phyloP scores from a whole-genome alignment of 1,140 invertebrate species.

The Listronotus bonariensis region DNA sequence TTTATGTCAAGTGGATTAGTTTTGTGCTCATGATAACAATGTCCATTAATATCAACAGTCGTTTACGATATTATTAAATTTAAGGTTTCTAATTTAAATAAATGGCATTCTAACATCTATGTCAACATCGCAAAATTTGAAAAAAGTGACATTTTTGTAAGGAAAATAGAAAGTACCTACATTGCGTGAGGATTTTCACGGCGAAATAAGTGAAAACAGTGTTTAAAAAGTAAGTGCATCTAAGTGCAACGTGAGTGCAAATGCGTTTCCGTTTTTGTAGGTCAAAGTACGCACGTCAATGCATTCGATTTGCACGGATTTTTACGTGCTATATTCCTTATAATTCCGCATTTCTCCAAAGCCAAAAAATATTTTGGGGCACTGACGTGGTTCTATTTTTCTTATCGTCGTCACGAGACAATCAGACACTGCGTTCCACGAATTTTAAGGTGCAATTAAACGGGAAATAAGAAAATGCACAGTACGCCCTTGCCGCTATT shows the following conservation, averaged over 20 bases:
- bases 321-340: too few species aligned
- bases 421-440: too few species aligned
- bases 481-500: conserved; percentile 1
- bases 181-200: neutral
- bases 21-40: neutral
- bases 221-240: neutral
- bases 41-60: neutral
- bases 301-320: neutral
- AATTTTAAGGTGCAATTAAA: neutral
- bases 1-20: neutral
- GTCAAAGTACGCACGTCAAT: conserved; percentile 9
- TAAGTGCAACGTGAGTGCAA: neutral
- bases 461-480: neutral
- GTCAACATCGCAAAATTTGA: too few species aligned
- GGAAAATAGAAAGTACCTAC: neutral
- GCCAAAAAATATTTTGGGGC: neutral
- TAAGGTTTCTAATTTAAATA: too few species aligned
- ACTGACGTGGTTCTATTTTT: neutral
- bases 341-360: neutral
- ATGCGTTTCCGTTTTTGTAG: conserved; percentile 1
- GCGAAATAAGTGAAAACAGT: neutral
- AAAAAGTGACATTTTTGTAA: too few species aligned
- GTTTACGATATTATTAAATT: too few species aligned
- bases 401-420: too few species aligned
- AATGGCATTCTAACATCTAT: too few species aligned